A percentile compares a stretch with the other conserved stretches of the same genome.
phyloP scores from a whole-genome alignment of 2,113 vertebrate genomes.

The Struthio camelus region DNA sequence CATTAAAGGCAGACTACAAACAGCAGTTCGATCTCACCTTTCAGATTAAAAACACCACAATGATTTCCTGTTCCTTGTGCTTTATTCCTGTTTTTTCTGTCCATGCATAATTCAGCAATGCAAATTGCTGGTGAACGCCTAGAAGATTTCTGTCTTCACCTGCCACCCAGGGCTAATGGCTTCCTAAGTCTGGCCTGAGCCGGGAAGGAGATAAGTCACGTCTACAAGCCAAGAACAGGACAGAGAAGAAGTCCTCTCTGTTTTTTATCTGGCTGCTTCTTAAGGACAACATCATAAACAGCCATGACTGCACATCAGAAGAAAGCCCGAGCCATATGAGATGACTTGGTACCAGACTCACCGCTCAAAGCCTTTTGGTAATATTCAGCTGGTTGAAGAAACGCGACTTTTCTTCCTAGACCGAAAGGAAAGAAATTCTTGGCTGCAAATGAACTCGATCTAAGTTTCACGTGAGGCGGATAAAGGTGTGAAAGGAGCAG shows the following conservation, averaged over 20 bases:
- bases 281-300: neutral
- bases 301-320: neutral
- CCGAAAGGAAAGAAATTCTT: neutral
- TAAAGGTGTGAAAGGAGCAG: neutral
- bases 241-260: neutral
- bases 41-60: conserved; percentile 47
- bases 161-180: neutral
- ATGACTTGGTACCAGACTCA: neutral
- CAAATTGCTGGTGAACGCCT: conserved; percentile 28
- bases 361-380: neutral
- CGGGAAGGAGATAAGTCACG: neutral
- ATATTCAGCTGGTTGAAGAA: neutral
- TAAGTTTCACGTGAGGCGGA: neutral
- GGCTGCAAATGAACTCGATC: neutral
- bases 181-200: neutral
- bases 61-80: conserved; percentile 56
- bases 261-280: neutral
- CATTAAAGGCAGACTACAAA: conserved; percentile 37
- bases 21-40: conserved; percentile 50
- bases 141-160: conserved; percentile 47
- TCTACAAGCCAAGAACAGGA: neutral
- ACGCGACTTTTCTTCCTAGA: neutral
- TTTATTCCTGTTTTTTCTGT: conserved; percentile 15
- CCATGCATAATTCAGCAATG: conserved; percentile 63
- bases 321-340: neutral